Conservation (phyloP, 2,888 invertebrate species). For the Mimumesa dahlbomi region DNA sequence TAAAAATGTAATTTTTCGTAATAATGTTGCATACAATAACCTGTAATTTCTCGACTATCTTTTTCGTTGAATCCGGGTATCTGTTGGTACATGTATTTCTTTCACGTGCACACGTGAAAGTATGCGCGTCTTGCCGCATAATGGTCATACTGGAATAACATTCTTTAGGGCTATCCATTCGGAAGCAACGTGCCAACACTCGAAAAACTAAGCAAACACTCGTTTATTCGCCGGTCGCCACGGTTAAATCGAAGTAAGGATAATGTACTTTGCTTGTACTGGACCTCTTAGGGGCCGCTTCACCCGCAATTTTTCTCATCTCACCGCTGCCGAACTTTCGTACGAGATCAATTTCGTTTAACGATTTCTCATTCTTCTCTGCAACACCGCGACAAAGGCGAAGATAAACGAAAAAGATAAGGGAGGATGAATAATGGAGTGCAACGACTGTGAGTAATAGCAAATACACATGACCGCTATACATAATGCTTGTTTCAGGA, state of each 20-base stretch:
- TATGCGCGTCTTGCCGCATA: background rate
- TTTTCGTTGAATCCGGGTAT: too few species aligned
- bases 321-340: constrained; percentile 4
- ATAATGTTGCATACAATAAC: too few species aligned
- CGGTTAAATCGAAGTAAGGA: constrained; percentile 35
- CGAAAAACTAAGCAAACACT: constrained; percentile 50
- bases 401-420: background rate
- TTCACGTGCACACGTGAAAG: background rate
- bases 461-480: background rate
- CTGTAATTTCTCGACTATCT: too few species aligned
- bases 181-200: constrained; percentile 53
- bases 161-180: constrained; percentile 21
- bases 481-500: background rate
- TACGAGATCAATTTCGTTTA: constrained; percentile 2
- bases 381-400: constrained; percentile 1
- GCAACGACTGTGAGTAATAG: constrained; percentile 5
- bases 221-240: constrained; percentile 28
- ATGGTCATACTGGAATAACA: constrained; percentile 8
- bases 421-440: constrained; percentile 2
- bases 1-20: too few species aligned
- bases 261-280: constrained; percentile 69
- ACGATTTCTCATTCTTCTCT: background rate
- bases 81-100: too few species aligned
- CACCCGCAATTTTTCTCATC: constrained; percentile 8
- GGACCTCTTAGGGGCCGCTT: background rate